These are phyloP conservation scores for Bubo blakistoni DNA, from an alignment of 2,113 vertebrate genomes.

Conservation along the genomic window DNA sequence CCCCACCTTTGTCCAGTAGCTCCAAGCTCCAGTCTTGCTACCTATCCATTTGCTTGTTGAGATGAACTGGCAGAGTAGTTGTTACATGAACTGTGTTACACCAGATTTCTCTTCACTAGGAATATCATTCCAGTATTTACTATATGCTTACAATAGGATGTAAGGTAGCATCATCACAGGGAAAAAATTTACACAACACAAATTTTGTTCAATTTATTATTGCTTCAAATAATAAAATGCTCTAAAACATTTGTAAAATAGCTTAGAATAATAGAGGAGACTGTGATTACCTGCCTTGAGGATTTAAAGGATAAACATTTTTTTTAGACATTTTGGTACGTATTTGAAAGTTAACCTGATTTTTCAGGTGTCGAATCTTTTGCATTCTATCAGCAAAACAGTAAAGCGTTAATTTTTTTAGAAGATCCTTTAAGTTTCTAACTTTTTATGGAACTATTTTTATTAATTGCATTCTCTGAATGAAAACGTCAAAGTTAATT, in stretches of 20 bases:
- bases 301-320: neutral
- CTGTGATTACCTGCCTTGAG: neutral
- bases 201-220: neutral
- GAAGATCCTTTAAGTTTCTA: neutral
- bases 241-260: neutral
- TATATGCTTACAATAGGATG: accelerated
- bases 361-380: neutral
- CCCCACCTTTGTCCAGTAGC: neutral
- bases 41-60: neutral
- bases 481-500: neutral
- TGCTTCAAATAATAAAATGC: neutral
- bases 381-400: neutral
- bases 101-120: neutral
- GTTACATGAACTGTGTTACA: neutral
- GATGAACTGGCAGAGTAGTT: neutral
- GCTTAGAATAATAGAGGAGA: neutral
- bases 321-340: neutral
- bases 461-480: neutral
- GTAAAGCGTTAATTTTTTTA: neutral
- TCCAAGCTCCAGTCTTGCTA: neutral
- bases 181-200: neutral
- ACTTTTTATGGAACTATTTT: neutral
- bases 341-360: neutral
- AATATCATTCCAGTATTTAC: neutral
- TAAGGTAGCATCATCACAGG: neutral